Evolutionary conservation across 2,797 vertebrate species (phyloP).

Genomic region (Furcifer pardalis): DNA sequence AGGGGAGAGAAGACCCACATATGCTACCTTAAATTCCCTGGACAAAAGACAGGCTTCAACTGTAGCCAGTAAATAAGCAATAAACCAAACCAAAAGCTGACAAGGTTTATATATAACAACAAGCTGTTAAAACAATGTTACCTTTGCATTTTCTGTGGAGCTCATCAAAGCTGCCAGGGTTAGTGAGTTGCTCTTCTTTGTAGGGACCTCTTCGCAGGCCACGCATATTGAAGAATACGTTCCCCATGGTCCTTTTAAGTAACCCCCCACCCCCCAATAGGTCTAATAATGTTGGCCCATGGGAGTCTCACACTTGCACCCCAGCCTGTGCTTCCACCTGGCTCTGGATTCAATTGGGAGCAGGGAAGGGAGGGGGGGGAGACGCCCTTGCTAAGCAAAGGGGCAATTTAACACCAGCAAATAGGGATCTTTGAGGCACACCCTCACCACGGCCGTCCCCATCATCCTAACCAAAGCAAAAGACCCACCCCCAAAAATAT

Average conservation of each 20-base stretch:
- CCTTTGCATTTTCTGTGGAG: constrained; percentile 93
- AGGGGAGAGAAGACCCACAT: too few relatives aligned
- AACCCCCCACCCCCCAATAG: background rate
- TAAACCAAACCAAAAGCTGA: too few relatives aligned
- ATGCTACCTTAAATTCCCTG: too few relatives aligned
- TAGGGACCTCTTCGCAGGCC: constrained; percentile 49
- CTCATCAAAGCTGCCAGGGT: constrained; percentile 93
- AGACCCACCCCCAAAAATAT: background rate
- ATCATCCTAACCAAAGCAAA: background rate
- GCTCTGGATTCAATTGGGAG: background rate
- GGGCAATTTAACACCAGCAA: background rate
- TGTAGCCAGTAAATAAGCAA: too few relatives aligned
- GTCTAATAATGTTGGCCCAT: background rate
- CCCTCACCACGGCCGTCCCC: rapidly evolving
- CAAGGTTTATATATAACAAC: too few relatives aligned
- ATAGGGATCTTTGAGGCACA: too few relatives aligned
- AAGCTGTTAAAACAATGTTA: constrained; percentile 65
- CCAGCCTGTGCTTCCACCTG: background rate
- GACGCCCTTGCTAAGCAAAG: background rate
- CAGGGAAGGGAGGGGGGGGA: background rate
- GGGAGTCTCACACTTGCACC: background rate
- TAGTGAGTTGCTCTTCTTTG: constrained; percentile 83
- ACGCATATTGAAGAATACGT: constrained; percentile 57
- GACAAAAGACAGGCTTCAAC: too few relatives aligned
- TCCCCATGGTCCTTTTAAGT: constrained; percentile 70